phyloP scores from a whole-genome alignment of 2,113 vertebrate species.

The Carassius carassius region DNA sequence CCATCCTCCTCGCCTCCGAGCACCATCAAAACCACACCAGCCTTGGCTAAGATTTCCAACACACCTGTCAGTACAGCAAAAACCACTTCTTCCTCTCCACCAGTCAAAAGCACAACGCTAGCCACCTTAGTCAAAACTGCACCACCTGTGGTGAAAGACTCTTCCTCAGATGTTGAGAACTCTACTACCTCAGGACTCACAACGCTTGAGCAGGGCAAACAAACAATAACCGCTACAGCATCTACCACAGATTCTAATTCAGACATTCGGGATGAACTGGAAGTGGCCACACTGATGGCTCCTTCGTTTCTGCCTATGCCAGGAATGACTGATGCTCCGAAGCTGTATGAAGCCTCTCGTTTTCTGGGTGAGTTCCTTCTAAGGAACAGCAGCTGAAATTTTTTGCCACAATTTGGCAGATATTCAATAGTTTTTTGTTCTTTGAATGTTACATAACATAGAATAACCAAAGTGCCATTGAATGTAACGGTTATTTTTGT shows the following conservation, averaged over 20 bases:
- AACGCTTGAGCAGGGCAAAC: not conserved
- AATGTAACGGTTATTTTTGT: not conserved
- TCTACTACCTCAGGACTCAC: conserved; percentile 43
- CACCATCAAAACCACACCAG: conserved; percentile 48
- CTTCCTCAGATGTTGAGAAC: conserved; percentile 51
- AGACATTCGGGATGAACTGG: conserved; percentile 45
- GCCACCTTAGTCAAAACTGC: conserved; percentile 35
- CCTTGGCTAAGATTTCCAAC: conserved; percentile 14
- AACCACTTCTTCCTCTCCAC: conserved; percentile 6
- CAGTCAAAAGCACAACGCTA: conserved; percentile 39
- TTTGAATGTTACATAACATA: not conserved
- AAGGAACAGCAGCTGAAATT: not conserved
- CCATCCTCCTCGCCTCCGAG: conserved; percentile 50
- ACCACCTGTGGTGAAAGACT: conserved; percentile 42
- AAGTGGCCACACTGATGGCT: conserved; percentile 68
- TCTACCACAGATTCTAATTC: conserved; percentile 39
- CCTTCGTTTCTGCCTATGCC: conserved; percentile 76
- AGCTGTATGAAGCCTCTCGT: conserved; percentile 70
- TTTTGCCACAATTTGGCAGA: not conserved
- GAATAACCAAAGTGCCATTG: not conserved
- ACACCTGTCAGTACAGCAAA: conserved; percentile 53
- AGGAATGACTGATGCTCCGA: conserved; percentile 64
- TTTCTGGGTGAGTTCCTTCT: conserved; percentile 66
- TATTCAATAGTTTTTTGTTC: not conserved
- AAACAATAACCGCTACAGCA: conserved; percentile 20